phyloP scores from a whole-genome alignment of 2,113 vertebrate genomes.

The Plecotus auritus region DNA sequence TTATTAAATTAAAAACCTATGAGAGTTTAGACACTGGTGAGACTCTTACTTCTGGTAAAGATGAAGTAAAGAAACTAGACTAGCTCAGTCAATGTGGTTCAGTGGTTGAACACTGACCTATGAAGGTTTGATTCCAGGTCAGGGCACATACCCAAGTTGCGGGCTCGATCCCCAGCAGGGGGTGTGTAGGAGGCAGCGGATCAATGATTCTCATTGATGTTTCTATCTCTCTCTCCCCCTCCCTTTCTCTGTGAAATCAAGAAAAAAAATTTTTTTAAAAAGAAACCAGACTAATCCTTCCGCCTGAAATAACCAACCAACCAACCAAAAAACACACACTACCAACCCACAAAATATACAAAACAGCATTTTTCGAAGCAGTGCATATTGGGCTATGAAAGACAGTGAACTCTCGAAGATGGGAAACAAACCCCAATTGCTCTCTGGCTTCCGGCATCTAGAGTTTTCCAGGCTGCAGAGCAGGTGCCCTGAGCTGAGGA shows the following conservation, averaged over 20 bases:
- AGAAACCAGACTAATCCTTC: background rate
- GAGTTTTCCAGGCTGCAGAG: background rate
- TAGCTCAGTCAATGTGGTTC: no score
- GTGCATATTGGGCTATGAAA: fast-evolving
- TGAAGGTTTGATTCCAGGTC: no score
- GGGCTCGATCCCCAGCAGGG: no score
- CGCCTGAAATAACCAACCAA: background rate
- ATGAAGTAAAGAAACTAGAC: background rate
- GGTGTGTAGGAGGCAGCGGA: no score
- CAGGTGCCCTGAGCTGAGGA: background rate
- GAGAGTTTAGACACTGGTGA: background rate
- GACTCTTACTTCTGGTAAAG: background rate
- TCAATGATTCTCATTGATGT: no score
- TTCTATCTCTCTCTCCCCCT: no score
- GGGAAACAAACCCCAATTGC: background rate
- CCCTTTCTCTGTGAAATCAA: no score
- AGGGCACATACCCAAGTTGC: no score
- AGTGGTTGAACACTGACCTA: no score
- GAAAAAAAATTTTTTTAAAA: no score
- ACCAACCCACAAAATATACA: background rate
- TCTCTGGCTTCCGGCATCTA: fast-evolving
- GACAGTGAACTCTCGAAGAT: background rate
- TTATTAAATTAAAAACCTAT: background rate
- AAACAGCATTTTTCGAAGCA: background rate
- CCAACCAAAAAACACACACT: background rate